These are phyloP conservation scores for Caloenas nicobarica DNA, from an alignment of 2,113 vertebrate genomes.

Conservation along the genomic window DNA sequence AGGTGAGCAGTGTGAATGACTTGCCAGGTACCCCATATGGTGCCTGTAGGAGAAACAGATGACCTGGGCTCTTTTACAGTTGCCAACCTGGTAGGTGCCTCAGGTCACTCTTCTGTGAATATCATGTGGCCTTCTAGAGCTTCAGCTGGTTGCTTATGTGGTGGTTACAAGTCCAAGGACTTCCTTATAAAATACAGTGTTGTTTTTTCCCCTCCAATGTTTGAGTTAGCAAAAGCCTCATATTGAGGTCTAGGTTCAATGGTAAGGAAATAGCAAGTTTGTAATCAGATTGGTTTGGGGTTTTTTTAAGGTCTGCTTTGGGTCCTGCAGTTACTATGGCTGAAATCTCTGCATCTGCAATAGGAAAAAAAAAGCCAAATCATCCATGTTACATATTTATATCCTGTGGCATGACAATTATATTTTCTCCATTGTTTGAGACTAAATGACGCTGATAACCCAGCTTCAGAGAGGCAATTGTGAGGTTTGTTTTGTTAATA, in stretches of 20 bases:
- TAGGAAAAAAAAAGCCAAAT: neutral
- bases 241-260: neutral
- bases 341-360: neutral
- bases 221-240: neutral
- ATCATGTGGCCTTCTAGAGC: neutral
- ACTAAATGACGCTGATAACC: neutral
- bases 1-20: neutral
- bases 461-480: neutral
- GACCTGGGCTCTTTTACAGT: neutral
- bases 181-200: neutral
- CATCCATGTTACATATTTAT: neutral
- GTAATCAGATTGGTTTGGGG: neutral
- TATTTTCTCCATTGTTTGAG: neutral
- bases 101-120: neutral
- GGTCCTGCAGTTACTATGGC: neutral
- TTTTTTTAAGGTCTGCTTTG: neutral
- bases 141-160: neutral
- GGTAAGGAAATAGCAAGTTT: neutral
- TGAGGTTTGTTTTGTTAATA: neutral
- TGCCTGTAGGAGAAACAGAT: neutral
- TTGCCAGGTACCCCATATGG: neutral
- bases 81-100: neutral
- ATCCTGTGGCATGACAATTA: neutral
- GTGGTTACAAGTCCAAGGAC: neutral
- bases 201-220: neutral